phyloP scores from a whole-genome alignment of 2,113 vertebrate species.

The Chascanopsetta lugubris region DNA sequence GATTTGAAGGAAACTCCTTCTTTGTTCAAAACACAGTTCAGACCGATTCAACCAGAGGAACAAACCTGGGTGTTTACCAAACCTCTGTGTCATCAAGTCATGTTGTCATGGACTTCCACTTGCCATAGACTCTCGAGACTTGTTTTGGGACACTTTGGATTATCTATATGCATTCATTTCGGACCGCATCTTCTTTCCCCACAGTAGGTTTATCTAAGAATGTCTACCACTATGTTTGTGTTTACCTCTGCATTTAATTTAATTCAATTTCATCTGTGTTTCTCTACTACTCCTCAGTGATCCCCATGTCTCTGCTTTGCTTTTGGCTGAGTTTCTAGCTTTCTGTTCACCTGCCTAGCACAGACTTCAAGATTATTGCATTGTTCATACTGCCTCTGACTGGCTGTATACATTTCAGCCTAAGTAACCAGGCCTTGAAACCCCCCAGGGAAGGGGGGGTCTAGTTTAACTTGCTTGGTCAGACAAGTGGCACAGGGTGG shows the following conservation, averaged over 20 bases:
- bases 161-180: no score
- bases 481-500: neutral
- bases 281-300: neutral
- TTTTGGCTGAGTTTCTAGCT: neutral
- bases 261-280: no score
- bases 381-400: neutral
- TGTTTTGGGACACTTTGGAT: neutral
- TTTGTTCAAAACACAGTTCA: neutral
- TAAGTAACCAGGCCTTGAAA: neutral
- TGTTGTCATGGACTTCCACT: no score
- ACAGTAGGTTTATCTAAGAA: neutral
- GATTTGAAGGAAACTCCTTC: neutral
- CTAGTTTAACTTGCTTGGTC: neutral
- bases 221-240: neutral
- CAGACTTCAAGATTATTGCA: neutral
- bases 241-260: neutral
- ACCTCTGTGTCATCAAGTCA: no score
- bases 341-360: neutral
- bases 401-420: neutral
- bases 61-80: neutral
- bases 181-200: neutral
- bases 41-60: neutral
- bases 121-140: no score
- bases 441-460: neutral
- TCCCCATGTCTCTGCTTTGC: neutral